Evolutionary conservation across 2,888 invertebrate genomes (phyloP), one percentile per base, ranked within the genome.

Genomic region (Perizoma affinitatum): DNA sequence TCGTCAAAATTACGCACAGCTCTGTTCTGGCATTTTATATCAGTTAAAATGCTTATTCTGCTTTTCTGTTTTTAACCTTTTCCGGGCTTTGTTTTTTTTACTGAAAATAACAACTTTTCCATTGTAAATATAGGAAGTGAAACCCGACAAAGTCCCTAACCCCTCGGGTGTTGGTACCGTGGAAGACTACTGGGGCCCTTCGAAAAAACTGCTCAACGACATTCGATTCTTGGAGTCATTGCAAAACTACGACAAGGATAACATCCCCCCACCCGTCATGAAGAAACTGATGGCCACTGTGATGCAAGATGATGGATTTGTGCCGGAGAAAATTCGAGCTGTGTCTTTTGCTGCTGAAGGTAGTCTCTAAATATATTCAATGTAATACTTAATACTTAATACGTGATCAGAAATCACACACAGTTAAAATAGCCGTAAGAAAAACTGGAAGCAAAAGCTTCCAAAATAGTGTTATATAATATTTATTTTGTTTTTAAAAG

Each of bases 111-210:
- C 44, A 22, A 22, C 44, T 44, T 8, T 6, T 38, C 7, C 38
- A 6, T 8, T 42, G 8, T 42, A 40, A 61, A 48, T 43, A 11
- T 57, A 68, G 94, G 97, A 96, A 68, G 93, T 97, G 6, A 98
- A 98, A 88, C 96, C 99, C 0, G 98, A 98, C 70, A 95, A 96
- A 77, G 88, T 97, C 42, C 96, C 96, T 0, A 96, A 96, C 80
- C 96, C 97, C 0, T 95, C 94, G 11, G 97, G 97, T 0, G 94
- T 96, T 6, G 97, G 97, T 4, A 96, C 96, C 66, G 83, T 96
- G 1, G 98, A 98, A 69, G 99, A 99, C 80, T 99, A 95, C 79
- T 99, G 99, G 99, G 96, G 96, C 0, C 95, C 97, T 0, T 97
- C 98, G 0, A 96, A 97, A 78, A 96, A 96, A 80, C 84, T 98